These are phyloP conservation scores for Axea sp. DNA, from an alignment of 2,888 invertebrate species.

Conservation along the genomic window DNA sequence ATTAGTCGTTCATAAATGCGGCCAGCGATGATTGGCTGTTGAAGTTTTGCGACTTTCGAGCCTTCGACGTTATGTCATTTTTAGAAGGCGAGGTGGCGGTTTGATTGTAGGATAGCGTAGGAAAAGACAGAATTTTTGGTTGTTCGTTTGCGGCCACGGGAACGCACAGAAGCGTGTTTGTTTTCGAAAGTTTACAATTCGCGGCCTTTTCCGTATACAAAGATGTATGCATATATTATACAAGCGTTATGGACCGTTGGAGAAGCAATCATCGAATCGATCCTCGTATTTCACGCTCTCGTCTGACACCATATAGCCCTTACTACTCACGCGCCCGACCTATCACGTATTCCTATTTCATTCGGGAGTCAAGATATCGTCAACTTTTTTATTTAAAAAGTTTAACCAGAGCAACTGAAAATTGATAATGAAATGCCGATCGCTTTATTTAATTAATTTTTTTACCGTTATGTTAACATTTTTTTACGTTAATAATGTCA, in stretches of 20 bases:
- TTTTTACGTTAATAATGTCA: conserved; percentile 3
- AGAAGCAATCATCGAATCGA: conserved; percentile 59
- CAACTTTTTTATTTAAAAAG: conserved; percentile 51
- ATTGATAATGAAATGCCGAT: conserved; percentile 36
- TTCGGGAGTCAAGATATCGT: conserved; percentile 37
- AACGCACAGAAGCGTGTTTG: too few relatives aligned
- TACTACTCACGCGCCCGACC: conserved; percentile 51
- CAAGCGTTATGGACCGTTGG: conserved; percentile 55
- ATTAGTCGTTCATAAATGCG: conserved; percentile 51
- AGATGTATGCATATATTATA: conserved; percentile 47
- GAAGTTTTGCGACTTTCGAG: conserved; percentile 43
- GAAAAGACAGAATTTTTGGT: conserved; percentile 13
- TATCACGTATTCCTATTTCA: conserved; percentile 52
- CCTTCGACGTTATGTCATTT: conserved; percentile 30
- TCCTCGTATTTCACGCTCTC: conserved; percentile 55
- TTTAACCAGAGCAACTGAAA: conserved; percentile 10
- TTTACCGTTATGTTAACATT: background rate
- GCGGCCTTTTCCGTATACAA: conserved; percentile 21
- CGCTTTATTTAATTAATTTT: conserved; percentile 19
- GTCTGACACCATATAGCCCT: conserved; percentile 53
- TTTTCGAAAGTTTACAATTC: conserved; percentile 37
- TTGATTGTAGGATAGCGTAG: conserved; percentile 3
- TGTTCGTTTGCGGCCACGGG: conserved; percentile 17
- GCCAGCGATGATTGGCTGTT: conserved; percentile 38
- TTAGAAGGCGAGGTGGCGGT: conserved; percentile 9